Conservation (phyloP, 1,140 invertebrate species). For the Melanaphis sacchari region DNA sequence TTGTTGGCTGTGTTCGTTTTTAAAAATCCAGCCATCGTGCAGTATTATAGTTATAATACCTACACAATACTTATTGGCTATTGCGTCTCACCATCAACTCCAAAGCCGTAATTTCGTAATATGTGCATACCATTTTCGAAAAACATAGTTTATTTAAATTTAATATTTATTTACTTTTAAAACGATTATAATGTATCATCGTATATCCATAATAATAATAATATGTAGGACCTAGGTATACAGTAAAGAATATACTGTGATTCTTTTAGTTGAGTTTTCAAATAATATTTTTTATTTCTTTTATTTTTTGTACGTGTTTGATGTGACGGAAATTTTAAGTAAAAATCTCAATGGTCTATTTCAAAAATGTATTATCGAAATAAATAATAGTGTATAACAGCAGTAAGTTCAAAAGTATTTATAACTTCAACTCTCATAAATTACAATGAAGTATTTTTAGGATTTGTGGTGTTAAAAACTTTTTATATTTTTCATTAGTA, state of each 20-base stretch:
- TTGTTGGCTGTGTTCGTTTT: neutral
- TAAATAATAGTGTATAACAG: neutral
- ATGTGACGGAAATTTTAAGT: neutral
- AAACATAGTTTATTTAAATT: neutral
- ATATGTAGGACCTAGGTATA: neutral
- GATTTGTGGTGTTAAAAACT: neutral
- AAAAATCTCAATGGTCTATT: neutral
- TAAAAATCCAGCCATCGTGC: neutral
- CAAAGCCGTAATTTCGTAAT: neutral
- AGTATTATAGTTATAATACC: too few species aligned
- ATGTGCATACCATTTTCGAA: neutral
- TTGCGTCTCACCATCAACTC: neutral
- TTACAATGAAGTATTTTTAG: neutral
- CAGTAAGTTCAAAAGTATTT: neutral
- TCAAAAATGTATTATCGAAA: neutral
- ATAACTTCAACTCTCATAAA: neutral
- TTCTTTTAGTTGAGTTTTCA: neutral
- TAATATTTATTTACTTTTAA: too few species aligned
- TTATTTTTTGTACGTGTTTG: neutral
- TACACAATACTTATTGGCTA: neutral
- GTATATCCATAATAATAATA: too few species aligned
- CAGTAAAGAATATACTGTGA: neutral
- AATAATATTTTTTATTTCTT: too few species aligned
- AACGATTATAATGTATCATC: too few species aligned
- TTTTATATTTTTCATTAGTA: neutral